phyloP scores from a whole-genome alignment of 2,113 vertebrate genomes.

The Psophia crepitans region DNA sequence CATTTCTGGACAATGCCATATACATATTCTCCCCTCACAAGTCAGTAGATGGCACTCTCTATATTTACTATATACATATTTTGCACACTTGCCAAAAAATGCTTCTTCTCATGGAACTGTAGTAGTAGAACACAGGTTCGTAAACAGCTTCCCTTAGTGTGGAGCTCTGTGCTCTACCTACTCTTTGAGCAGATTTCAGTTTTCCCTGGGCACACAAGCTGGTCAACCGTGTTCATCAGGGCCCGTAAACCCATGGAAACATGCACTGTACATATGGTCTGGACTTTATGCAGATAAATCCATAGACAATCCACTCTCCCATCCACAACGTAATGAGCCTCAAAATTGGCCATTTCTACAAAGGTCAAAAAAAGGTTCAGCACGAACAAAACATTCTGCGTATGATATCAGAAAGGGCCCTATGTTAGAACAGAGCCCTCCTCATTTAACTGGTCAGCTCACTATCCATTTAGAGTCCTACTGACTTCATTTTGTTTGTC shows the following conservation, averaged over 20 bases:
- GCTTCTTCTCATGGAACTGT: background rate
- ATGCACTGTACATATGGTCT: background rate
- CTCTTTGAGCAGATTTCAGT: background rate
- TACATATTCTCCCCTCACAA: background rate
- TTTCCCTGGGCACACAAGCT: background rate
- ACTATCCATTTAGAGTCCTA: background rate
- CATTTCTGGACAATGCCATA: background rate
- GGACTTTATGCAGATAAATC: background rate
- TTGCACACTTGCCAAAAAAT: background rate
- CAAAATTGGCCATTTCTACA: background rate
- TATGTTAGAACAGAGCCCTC: background rate
- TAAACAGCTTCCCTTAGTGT: background rate
- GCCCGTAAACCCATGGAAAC: background rate
- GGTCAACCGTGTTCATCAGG: background rate
- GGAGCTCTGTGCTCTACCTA: background rate
- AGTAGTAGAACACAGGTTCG: background rate
- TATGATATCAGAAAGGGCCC: background rate
- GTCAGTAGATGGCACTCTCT: slow-evolving; percentile 70
- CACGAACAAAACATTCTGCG: background rate
- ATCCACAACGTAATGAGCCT: background rate
- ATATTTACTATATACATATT: slow-evolving; percentile 51
- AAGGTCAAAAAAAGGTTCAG: background rate
- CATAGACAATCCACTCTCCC: background rate
- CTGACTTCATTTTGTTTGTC: background rate
- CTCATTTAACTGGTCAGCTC: background rate